phyloP scores from a whole-genome alignment of 2,888 invertebrate species.

The Idaea biselata region DNA sequence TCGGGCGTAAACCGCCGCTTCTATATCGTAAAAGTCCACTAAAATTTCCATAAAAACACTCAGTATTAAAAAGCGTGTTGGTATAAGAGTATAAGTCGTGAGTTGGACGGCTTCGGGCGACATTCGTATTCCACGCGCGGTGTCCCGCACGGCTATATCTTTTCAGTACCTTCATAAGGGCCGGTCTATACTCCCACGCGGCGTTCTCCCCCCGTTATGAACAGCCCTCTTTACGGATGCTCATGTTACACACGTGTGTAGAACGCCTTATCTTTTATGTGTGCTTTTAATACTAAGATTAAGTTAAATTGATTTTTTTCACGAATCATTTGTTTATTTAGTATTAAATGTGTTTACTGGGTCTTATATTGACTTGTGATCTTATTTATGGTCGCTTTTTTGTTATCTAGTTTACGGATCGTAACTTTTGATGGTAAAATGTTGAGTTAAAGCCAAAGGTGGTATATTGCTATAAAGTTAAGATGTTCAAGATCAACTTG shows the following conservation, averaged over 20 bases:
- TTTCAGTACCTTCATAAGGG: conserved; percentile 69
- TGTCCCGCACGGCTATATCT: conserved; percentile 60
- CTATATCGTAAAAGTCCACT: conserved; percentile 49
- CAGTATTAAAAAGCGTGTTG: conserved; percentile 63
- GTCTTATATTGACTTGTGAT: conserved; percentile 33
- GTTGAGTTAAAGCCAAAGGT: neutral
- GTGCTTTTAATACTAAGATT: conserved; percentile 50
- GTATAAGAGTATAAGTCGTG: conserved; percentile 20
- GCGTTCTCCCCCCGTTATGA: conserved; percentile 67
- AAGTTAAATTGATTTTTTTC: conserved; percentile 48
- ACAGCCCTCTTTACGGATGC: conserved; percentile 49
- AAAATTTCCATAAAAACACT: conserved; percentile 58
- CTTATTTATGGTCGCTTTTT: conserved; percentile 31
- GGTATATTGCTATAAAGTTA: neutral
- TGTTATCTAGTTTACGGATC: conserved; percentile 23
- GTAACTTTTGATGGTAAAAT: neutral
- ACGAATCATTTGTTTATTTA: conserved; percentile 45
- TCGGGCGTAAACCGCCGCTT: conserved; percentile 38
- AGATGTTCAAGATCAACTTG: neutral
- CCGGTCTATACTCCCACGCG: conserved; percentile 44
- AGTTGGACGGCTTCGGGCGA: conserved; percentile 53
- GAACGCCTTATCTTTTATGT: conserved; percentile 52
- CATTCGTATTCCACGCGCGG: conserved; percentile 68
- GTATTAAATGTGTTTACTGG: conserved; percentile 42
- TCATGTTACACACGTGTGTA: conserved; percentile 52